Percentiles rank a stretch among this genome's conserved stretches.
Evolutionary conservation across 64 coral and sea anemone genomes (phyloP).

Genomic region (Actinia tenebrosa): DNA sequence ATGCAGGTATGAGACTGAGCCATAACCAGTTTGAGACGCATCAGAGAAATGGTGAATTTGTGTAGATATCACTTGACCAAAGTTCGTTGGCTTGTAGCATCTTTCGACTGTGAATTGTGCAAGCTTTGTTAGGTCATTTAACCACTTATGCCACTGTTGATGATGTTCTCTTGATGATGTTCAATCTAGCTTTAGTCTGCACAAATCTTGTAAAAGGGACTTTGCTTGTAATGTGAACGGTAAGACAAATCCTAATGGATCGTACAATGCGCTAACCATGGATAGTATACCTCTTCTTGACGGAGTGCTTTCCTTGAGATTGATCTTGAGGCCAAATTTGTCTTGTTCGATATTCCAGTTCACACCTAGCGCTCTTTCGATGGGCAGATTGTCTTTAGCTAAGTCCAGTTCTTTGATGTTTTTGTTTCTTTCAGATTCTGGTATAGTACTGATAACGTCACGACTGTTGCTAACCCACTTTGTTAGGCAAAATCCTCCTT

Average conservation of each 20-base stretch:
- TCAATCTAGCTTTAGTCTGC: conserved; percentile 32
- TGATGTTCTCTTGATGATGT: background rate
- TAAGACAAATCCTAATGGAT: conserved; percentile 52
- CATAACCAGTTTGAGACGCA: background rate
- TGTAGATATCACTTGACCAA: conserved; percentile 9
- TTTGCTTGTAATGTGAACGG: conserved; percentile 49
- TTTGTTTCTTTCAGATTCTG: conserved; percentile 21
- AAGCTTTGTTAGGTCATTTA: conserved; percentile 31
- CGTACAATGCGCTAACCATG: conserved; percentile 28
- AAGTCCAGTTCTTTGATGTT: conserved; percentile 22
- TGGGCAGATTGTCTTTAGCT: conserved; percentile 15
- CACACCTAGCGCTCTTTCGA: conserved; percentile 39
- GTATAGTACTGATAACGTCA: conserved; percentile 16
- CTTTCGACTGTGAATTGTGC: background rate
- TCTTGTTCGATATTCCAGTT: conserved; percentile 48
- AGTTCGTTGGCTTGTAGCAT: conserved; percentile 15
- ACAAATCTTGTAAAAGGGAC: conserved; percentile 32
- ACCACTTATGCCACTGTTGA: conserved; percentile 41
- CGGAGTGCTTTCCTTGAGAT: background rate
- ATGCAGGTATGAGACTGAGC: background rate
- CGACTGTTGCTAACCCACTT: too few relatives aligned
- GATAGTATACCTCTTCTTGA: conserved; percentile 43
- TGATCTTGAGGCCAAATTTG: conserved; percentile 33
- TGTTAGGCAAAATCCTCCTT: too few relatives aligned
- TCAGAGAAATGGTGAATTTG: conserved; percentile 59